Evolutionary conservation across 2,888 invertebrate species (phyloP).

Genomic region (Drosophila sordidula): DNA sequence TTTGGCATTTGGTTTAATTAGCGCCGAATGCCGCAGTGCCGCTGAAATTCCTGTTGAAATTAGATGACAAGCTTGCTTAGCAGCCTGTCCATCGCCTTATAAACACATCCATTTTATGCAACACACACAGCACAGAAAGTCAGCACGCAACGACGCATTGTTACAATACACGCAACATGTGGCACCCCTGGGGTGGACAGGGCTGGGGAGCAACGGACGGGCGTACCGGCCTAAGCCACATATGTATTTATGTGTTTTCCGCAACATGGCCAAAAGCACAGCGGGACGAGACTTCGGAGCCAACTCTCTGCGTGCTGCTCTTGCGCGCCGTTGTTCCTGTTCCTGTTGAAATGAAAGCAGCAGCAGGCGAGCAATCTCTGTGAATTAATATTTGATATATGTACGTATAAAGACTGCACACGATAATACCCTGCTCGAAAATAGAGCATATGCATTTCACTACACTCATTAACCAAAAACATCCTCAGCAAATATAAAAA

Average conservation of each 20-base stretch:
- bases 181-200: slow-evolving; percentile 33
- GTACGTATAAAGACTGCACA: slow-evolving; percentile 11
- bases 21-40: slow-evolving; percentile 61
- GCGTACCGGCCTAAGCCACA: slow-evolving; percentile 23
- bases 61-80: slow-evolving; percentile 57
- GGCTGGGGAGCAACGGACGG: neutral
- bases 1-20: slow-evolving; percentile 77
- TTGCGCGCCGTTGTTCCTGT: slow-evolving; percentile 20
- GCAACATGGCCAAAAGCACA: slow-evolving; percentile 63
- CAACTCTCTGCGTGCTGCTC: slow-evolving; percentile 32
- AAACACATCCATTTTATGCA: slow-evolving; percentile 46
- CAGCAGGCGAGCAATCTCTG: slow-evolving; percentile 59
- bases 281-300: slow-evolving; percentile 48
- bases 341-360: slow-evolving; percentile 74
- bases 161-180: slow-evolving; percentile 64
- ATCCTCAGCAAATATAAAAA: too few relatives aligned
- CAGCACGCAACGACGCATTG: slow-evolving; percentile 50
- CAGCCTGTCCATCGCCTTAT: slow-evolving; percentile 49
- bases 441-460: slow-evolving; percentile 9
- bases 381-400: slow-evolving; percentile 62
- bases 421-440: slow-evolving; percentile 24
- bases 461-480: neutral
- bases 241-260: slow-evolving; percentile 55
- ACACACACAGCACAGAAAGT: slow-evolving; percentile 21
- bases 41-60: slow-evolving; percentile 61